Conservation (phyloP, 1,140 invertebrate species). For the Aricia agestis region DNA sequence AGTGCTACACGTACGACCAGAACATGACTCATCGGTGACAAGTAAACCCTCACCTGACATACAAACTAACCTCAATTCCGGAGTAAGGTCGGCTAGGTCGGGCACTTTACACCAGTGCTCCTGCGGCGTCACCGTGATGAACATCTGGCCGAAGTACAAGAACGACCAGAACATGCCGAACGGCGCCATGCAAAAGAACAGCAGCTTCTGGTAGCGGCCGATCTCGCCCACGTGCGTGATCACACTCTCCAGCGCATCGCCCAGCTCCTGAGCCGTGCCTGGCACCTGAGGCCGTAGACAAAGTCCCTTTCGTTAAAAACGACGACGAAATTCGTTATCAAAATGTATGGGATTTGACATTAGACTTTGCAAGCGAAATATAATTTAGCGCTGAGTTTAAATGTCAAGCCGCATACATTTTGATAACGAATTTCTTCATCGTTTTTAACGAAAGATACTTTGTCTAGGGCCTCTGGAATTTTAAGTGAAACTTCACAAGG, state of each 20-base stretch:
- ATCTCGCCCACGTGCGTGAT: slow-evolving; percentile 42
- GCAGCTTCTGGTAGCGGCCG: slow-evolving; percentile 45
- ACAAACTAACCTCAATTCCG: slow-evolving; percentile 40
- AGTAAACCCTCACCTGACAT: not conserved
- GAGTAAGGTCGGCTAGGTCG: slow-evolving; percentile 36
- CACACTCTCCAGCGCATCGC: slow-evolving; percentile 26
- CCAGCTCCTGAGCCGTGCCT: slow-evolving; percentile 17
- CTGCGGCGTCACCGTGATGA: slow-evolving; percentile 48
- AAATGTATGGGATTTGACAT: too few species aligned
- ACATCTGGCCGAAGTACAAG: slow-evolving; percentile 51
- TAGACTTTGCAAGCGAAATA: too few species aligned
- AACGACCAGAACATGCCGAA: slow-evolving; percentile 46
- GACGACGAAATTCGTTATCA: too few species aligned
- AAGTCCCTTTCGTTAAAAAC: too few species aligned
- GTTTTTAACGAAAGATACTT: too few species aligned
- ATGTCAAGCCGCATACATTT: too few species aligned
- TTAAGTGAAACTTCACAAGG: too few species aligned
- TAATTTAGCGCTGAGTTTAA: too few species aligned
- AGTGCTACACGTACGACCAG: slow-evolving; percentile 40
- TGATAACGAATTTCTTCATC: too few species aligned
- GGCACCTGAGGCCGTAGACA: too few species aligned
- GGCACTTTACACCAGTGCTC: slow-evolving; percentile 54
- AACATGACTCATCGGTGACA: not conserved
- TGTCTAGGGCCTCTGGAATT: too few species aligned
- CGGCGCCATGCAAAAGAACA: slow-evolving; percentile 44